Percentiles rank a stretch among this genome's conserved stretches.
phyloP scores from a whole-genome alignment of 2,888 invertebrate species.

The Eupithecia tripunctaria region DNA sequence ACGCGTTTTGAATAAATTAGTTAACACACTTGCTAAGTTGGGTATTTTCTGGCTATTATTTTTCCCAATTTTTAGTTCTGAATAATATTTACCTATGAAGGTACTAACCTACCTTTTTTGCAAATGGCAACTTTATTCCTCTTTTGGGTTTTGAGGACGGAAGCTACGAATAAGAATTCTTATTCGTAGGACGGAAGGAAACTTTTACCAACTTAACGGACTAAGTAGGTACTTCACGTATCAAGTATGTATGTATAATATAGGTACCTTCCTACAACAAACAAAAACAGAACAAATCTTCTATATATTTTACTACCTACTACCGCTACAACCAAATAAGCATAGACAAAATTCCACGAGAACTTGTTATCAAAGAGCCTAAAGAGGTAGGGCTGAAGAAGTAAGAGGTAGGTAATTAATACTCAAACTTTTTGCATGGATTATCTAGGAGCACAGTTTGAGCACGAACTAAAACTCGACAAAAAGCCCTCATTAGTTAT shows the following conservation, averaged over 20 bases:
- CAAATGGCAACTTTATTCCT: too few species aligned
- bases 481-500: constrained; percentile 66
- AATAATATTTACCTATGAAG: too few species aligned
- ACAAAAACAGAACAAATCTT: neutral
- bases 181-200: too few species aligned
- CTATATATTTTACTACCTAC: neutral
- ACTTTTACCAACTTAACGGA: too few species aligned
- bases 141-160: too few species aligned
- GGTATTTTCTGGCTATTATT: neutral
- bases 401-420: constrained; percentile 8
- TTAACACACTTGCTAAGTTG: constrained; percentile 34
- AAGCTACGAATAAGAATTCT: too few species aligned
- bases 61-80: neutral
- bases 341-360: neutral
- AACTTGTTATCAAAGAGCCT: neutral
- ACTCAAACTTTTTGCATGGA: constrained; percentile 18
- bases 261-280: too few species aligned
- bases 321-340: neutral
- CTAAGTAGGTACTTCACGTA: too few species aligned
- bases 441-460: constrained; percentile 25
- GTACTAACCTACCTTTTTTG: too few species aligned
- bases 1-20: constrained; percentile 48
- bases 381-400: too few species aligned
- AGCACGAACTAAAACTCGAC: constrained; percentile 35
- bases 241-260: too few species aligned